Conservation (phyloP, 2,888 invertebrate genomes). For the Sceliomorpha sp. region DNA sequence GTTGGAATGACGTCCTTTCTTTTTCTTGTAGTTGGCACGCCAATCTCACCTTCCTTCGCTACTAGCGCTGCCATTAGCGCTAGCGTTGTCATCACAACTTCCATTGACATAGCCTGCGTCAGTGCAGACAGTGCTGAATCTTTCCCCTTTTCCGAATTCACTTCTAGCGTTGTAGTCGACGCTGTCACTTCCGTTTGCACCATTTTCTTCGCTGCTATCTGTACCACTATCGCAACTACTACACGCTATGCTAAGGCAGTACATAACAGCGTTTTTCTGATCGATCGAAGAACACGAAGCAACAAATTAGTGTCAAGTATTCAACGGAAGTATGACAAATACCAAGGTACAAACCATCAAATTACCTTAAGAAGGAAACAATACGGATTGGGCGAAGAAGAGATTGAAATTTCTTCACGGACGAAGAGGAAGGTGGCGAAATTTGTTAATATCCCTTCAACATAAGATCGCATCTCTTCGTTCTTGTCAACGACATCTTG, state of each 20-base stretch:
- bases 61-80: constrained; percentile 62
- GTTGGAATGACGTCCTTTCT: constrained; percentile 42
- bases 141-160: constrained; percentile 38
- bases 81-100: constrained; percentile 54
- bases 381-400: too few relatives aligned
- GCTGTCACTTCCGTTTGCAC: constrained; percentile 38
- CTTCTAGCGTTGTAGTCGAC: constrained; percentile 35
- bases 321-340: neutral
- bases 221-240: constrained; percentile 55
- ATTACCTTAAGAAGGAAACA: too few relatives aligned
- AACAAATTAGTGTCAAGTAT: neutral
- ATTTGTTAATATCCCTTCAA: too few relatives aligned
- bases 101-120: constrained; percentile 22
- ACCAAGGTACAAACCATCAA: too few relatives aligned
- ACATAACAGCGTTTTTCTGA: constrained; percentile 58
- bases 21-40: constrained; percentile 53
- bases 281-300: neutral
- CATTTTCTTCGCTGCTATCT: constrained; percentile 50
- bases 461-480: too few relatives aligned
- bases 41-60: constrained; percentile 68
- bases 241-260: constrained; percentile 67
- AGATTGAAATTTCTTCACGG: too few relatives aligned
- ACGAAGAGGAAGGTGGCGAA: too few relatives aligned
- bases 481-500: too few relatives aligned
- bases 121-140: constrained; percentile 17